Percentiles rank a stretch among this genome's conserved stretches.
phyloP scores from a whole-genome alignment of 64 coral and sea anemone genomes.

The Montipora capricornis region DNA sequence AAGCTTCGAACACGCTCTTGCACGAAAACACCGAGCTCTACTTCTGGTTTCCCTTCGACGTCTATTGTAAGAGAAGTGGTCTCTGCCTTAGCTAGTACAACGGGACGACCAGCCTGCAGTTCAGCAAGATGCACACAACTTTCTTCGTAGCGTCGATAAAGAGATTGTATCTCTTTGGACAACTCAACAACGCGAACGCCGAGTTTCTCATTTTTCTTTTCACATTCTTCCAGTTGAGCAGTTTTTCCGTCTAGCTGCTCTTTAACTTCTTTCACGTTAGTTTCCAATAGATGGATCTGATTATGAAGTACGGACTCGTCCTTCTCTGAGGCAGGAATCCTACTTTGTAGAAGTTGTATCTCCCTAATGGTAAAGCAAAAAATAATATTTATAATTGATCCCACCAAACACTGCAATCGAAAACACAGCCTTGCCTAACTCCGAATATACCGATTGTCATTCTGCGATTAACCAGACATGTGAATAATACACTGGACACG shows the following conservation, averaged over 20 bases:
- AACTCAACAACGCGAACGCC: slow-evolving; percentile 26
- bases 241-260: slow-evolving; percentile 28
- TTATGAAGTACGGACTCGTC: slow-evolving; percentile 36
- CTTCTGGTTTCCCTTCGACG: slow-evolving; percentile 38
- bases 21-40: slow-evolving; percentile 23
- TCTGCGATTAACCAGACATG: neutral
- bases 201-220: slow-evolving; percentile 41
- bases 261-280: slow-evolving; percentile 14
- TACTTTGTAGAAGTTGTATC: slow-evolving; percentile 45
- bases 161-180: slow-evolving; percentile 34
- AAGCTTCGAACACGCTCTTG: slow-evolving; percentile 42
- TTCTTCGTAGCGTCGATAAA: slow-evolving; percentile 18
- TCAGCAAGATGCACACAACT: neutral
- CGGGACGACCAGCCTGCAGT: neutral
- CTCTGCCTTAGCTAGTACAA: slow-evolving; percentile 12
- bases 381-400: neutral
- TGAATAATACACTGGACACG: neutral
- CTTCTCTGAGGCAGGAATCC: slow-evolving; percentile 42
- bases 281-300: slow-evolving; percentile 28
- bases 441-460: too few species aligned
- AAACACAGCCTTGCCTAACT: too few species aligned
- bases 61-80: slow-evolving; percentile 46
- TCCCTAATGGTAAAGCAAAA: neutral
- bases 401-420: too few species aligned
- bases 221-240: slow-evolving; percentile 18